Base-by-base conservation (phyloP, 92 coral and sea anemone genomes). In the Porites rus region DNA sequence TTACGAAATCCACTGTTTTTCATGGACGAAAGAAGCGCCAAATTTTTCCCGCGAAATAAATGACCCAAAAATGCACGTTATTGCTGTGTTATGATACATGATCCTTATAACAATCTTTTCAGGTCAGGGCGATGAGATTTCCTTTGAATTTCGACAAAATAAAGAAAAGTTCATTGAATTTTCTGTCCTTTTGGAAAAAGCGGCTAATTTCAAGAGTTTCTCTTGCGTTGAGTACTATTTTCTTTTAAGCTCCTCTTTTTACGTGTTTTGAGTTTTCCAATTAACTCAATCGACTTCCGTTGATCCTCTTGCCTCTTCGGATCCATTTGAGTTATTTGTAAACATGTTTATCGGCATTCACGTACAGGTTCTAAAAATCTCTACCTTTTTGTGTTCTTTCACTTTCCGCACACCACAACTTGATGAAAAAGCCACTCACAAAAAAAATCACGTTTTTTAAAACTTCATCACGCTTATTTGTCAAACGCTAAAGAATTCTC, bases 21-120 rank as follows among this genome's bases (percentile, higher is more conserved):
- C 46, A 38, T 65, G 69, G 14, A 11, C 8, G 21, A 16, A 51
- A 51, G 61, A 20, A 61, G 78, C 63, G 78, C 62, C 38, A 52
- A 62, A 21, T 51, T 74, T 52, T 52, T 74, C 62, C 62, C 78
- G 63, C 78, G 78, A 74, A 56, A 53, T 19, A 72, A 10, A 9
- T 2, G 76, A 10, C 13, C 4, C 24, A 22, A 14, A 22, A 69
- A 8, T 51, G 16, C 19, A 16, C 13, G 56, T 21, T 9, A 17
- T n/a, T 19, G 24, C 60, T 78, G 19, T 65, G 83, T 78, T 78
- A 65, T 78, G 83, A 78, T 63, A 78, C 12, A 38, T 53, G 83
- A 78, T 22, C 83, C 19, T 10, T 61, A 21, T 14, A 76, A 58
- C 43, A 13, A 22, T 16, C 10, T 75, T 24, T 10, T 5, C 8